These are phyloP conservation scores for Apodemia hepburni DNA, from an alignment of 2,888 invertebrate species.

Conservation along the genomic window DNA sequence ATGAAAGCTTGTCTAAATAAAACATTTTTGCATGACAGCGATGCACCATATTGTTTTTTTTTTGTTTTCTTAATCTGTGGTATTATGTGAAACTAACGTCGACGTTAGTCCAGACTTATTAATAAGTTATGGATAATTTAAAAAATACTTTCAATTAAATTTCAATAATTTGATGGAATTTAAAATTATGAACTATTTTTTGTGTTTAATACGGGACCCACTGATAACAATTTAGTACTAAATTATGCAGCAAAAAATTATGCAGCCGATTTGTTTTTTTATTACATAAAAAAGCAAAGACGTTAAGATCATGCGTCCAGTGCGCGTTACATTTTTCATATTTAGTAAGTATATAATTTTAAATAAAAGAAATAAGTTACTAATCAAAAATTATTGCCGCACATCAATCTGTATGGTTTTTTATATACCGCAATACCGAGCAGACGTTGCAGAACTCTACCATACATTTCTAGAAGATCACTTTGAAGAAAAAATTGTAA, in stretches of 20 bases:
- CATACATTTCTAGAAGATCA: too few species aligned
- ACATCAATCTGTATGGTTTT: too few species aligned
- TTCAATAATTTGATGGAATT: background rate
- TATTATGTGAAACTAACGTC: too few species aligned
- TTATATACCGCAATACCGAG: too few species aligned
- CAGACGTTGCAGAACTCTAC: too few species aligned
- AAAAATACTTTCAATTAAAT: background rate
- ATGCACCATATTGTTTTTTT: constrained; percentile 26
- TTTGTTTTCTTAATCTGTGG: background rate
- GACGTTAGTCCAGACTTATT: background rate
- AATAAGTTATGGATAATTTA: background rate
- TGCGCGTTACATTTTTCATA: too few species aligned
- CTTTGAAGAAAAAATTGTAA: too few species aligned
- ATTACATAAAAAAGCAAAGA: background rate
- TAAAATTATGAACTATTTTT: background rate
- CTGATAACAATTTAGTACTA: background rate
- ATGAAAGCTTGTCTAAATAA: background rate
- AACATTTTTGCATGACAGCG: constrained; percentile 23
- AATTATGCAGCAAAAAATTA: too few species aligned
- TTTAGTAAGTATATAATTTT: too few species aligned
- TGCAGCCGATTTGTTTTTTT: background rate
- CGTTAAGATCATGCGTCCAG: too few species aligned
- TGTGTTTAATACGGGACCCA: background rate
- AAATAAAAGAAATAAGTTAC: too few species aligned
- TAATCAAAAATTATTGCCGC: too few species aligned